Evolutionary conservation across 30 jellyfish, hydroid and myxozoan genomes (phyloP).

Genomic region (Turritopsis dohrnii): DNA sequence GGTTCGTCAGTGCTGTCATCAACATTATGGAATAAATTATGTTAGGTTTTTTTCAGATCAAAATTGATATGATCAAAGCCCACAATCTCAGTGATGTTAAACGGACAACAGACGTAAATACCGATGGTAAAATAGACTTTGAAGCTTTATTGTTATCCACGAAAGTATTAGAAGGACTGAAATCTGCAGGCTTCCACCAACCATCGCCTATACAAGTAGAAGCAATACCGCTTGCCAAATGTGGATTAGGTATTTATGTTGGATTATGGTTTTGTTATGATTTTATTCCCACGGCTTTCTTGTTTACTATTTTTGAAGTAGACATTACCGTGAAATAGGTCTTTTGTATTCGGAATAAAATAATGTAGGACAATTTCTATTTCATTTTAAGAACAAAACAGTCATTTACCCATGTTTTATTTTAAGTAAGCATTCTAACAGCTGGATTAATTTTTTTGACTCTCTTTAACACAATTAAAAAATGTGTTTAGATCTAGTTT

Average conservation of each 20-base stretch:
- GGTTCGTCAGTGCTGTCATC: no score
- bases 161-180: slow-evolving; percentile 51
- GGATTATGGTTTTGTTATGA: neutral
- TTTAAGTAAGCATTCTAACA: no score
- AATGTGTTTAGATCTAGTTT: slow-evolving; percentile 68
- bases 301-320: no score
- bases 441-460: no score
- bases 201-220: slow-evolving; percentile 95
- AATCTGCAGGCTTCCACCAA: slow-evolving; percentile 50
- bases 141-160: slow-evolving; percentile 52
- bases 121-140: slow-evolving; percentile 39
- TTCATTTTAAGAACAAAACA: no score
- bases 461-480: no score
- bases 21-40: no score
- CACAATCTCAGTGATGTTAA: slow-evolving; percentile 12
- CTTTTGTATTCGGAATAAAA: no score
- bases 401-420: no score
- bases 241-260: slow-evolving; percentile 68
- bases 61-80: slow-evolving; percentile 31
- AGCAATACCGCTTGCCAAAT: slow-evolving; percentile 85
- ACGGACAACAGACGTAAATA: slow-evolving; percentile 60
- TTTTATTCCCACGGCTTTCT: no score
- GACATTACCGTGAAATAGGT: no score
- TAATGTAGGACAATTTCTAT: no score
- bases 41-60: neutral